These are phyloP conservation scores for Drosophila heteroneura DNA, from an alignment of 2,888 invertebrate genomes.

Conservation along the genomic window DNA sequence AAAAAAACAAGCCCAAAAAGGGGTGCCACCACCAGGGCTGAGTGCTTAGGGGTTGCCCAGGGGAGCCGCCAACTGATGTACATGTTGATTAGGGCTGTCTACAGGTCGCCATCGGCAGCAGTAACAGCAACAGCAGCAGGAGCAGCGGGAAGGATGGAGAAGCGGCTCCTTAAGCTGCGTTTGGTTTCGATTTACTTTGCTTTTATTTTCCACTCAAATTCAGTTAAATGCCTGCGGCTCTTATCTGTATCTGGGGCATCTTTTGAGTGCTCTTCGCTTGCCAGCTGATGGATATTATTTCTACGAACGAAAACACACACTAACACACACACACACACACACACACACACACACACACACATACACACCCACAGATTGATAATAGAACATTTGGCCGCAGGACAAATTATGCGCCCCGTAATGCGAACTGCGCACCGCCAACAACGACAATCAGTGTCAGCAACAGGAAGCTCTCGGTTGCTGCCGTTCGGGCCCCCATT, in stretches of 20 bases:
- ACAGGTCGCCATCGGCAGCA: slow-evolving; percentile 24
- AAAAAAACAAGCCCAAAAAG: slow-evolving; percentile 34
- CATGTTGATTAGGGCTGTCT: slow-evolving; percentile 57
- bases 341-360: slow-evolving; percentile 2
- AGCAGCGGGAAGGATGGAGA: neutral
- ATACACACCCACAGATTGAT: slow-evolving; percentile 37
- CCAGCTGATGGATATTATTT: slow-evolving; percentile 62
- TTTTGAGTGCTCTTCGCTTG: slow-evolving; percentile 41
- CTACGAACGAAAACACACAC: slow-evolving; percentile 40
- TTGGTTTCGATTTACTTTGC: slow-evolving; percentile 43
- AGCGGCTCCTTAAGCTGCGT: slow-evolving; percentile 48
- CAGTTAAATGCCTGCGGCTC: slow-evolving; percentile 71
- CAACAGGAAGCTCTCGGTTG: slow-evolving; percentile 59
- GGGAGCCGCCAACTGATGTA: slow-evolving; percentile 33
- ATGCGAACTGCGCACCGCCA: slow-evolving; percentile 45
- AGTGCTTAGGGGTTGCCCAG: slow-evolving; percentile 8
- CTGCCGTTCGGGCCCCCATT: slow-evolving; percentile 7
- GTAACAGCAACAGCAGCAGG: neutral
- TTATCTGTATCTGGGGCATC: slow-evolving; percentile 64
- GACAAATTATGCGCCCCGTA: slow-evolving; percentile 69
- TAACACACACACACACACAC: slow-evolving; percentile 19
- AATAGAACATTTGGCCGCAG: slow-evolving; percentile 77
- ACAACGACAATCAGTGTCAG: slow-evolving; percentile 75
- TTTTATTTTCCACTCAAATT: slow-evolving; percentile 73
- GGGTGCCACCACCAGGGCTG: slow-evolving; percentile 32